phyloP scores from a whole-genome alignment of 1,140 invertebrate species.

The Acromyrmex echinatior region DNA sequence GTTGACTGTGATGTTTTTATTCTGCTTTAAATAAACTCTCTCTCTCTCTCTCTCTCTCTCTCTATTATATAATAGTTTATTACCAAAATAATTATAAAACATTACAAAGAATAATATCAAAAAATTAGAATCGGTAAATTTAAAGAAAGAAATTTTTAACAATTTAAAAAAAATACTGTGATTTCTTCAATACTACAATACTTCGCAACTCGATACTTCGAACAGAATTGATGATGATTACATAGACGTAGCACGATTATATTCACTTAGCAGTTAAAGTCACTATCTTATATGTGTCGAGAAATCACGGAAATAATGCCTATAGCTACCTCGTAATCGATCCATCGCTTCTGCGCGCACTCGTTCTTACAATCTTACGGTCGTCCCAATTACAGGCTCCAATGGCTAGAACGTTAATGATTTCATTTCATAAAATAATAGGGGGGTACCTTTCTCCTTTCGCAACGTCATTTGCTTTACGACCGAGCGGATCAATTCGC shows the following conservation, averaged over 20 bases:
- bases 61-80: background rate
- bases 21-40: background rate
- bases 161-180: background rate
- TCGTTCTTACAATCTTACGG: slow-evolving; percentile 43
- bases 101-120: background rate
- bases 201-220: no score
- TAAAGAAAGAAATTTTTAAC: background rate
- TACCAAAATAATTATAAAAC: background rate
- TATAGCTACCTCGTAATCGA: slow-evolving; percentile 38
- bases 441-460: slow-evolving; percentile 62
- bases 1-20: background rate
- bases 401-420: slow-evolving; percentile 62
- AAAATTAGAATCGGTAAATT: background rate
- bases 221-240: background rate
- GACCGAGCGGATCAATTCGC: slow-evolving; percentile 71
- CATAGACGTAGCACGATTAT: background rate
- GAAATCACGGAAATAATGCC: slow-evolving; percentile 24
- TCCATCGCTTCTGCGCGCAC: slow-evolving; percentile 21
- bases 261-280: background rate
- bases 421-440: slow-evolving; percentile 73
- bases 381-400: slow-evolving; percentile 56
- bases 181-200: background rate
- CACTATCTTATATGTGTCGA: background rate
- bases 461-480: slow-evolving; percentile 71
- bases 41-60: no score